phyloP scores from a whole-genome alignment of 2,797 vertebrate species.

The Sebastes hopkinsi region DNA sequence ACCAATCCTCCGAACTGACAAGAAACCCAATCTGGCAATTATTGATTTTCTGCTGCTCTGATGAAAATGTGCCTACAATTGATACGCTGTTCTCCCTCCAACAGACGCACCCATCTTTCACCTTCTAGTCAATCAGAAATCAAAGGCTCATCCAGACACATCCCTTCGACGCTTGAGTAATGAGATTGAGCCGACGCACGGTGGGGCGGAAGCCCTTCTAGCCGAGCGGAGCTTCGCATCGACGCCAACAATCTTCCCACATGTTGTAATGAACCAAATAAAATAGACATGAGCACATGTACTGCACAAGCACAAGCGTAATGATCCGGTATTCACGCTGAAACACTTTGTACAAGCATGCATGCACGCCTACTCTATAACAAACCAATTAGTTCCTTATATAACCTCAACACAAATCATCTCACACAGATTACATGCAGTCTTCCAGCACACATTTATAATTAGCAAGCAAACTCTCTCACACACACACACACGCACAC shows the following conservation, averaged over 20 bases:
- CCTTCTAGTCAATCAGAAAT: conserved; percentile 50
- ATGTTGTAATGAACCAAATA: conserved; percentile 39
- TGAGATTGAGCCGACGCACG: conserved; percentile 32
- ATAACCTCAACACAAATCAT: conserved; percentile 49
- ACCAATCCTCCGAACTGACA: background rate
- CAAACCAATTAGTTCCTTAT: conserved; percentile 60
- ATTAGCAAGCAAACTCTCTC: conserved; percentile 6
- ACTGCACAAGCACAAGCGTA: conserved; percentile 23
- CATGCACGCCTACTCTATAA: conserved; percentile 29
- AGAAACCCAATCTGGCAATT: conserved; percentile 22
- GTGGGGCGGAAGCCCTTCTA: conserved; percentile 20
- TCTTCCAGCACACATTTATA: conserved; percentile 12
- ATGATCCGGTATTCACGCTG: conserved; percentile 36
- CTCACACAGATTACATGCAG: conserved; percentile 20
- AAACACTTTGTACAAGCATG: conserved; percentile 43
- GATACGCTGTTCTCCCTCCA: conserved; percentile 15
- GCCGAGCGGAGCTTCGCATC: conserved; percentile 18
- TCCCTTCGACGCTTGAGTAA: conserved; percentile 24
- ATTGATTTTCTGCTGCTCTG: conserved; percentile 53
- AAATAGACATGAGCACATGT: conserved; percentile 29
- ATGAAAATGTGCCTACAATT: conserved; percentile 38
- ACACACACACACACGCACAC: background rate
- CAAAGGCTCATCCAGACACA: conserved; percentile 33
- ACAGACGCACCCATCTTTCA: conserved; percentile 22
- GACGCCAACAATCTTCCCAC: conserved; percentile 53